phyloP scores from a whole-genome alignment of 2,113 vertebrate genomes.

The Mola mola region DNA sequence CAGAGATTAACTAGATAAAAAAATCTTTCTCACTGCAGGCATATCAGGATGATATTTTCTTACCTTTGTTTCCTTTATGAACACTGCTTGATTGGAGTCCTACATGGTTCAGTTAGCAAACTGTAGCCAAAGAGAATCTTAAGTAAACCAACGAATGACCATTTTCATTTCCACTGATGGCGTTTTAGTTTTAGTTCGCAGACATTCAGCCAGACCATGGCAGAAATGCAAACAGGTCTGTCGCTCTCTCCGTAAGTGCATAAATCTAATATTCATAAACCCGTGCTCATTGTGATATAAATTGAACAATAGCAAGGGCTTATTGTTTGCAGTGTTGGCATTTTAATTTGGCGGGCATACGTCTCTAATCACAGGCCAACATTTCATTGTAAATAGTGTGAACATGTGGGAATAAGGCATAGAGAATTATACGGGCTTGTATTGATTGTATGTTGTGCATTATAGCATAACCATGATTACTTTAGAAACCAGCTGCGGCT shows the following conservation, averaged over 20 bases:
- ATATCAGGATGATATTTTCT: background rate
- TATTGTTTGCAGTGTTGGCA: slow-evolving; percentile 50
- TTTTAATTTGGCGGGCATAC: slow-evolving; percentile 58
- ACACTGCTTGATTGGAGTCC: slow-evolving; percentile 12
- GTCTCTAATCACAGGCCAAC: slow-evolving; percentile 57
- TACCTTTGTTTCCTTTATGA: slow-evolving; percentile 4
- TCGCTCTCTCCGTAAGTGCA: slow-evolving; percentile 38
- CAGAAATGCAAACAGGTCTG: slow-evolving; percentile 56
- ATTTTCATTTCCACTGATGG: slow-evolving; percentile 24
- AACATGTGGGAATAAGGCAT: slow-evolving; percentile 30
- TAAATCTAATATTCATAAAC: slow-evolving; percentile 72
- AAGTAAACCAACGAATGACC: background rate
- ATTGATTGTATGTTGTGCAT: slow-evolving; percentile 29
- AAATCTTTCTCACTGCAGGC: too few species aligned
- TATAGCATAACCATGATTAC: slow-evolving; percentile 24
- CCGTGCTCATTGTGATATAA: slow-evolving; percentile 53
- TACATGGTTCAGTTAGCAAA: slow-evolving; percentile 16
- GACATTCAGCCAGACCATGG: too few species aligned
- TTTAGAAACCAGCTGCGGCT: slow-evolving; percentile 35
- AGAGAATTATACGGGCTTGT: slow-evolving; percentile 26
- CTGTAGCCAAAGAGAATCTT: slow-evolving; percentile 3
- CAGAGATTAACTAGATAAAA: too few species aligned
- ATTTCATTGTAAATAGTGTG: slow-evolving; percentile 64
- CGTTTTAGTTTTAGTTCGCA: slow-evolving; percentile 48
- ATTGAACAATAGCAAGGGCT: slow-evolving; percentile 48